Conservation (phyloP, 2,113 vertebrate genomes). For the Rhombomys opimus region DNA sequence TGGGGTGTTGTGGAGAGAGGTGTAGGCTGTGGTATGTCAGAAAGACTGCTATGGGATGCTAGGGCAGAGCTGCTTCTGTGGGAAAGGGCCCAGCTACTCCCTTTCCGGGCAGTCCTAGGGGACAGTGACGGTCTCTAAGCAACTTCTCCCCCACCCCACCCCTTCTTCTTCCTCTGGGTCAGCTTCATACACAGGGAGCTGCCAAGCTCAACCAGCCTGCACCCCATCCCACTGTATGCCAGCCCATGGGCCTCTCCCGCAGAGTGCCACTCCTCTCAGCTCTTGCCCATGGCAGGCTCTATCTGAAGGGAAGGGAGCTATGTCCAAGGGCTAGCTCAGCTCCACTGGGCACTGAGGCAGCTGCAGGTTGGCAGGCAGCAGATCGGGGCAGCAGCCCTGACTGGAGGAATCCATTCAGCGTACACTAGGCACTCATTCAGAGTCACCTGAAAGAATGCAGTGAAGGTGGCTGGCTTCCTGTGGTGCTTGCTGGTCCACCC, state of each 20-base stretch:
- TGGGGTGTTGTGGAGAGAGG: rapidly evolving
- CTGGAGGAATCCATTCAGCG: no score
- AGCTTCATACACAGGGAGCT: neutral
- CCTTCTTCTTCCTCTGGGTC: neutral
- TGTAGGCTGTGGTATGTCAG: neutral
- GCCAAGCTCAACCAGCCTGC: neutral
- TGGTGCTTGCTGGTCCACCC: no score
- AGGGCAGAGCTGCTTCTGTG: neutral
- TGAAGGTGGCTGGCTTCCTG: neutral
- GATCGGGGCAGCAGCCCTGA: neutral
- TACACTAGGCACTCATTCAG: no score
- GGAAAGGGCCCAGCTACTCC: neutral
- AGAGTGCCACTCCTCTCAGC: neutral
- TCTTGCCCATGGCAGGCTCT: neutral
- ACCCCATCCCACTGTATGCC: no score
- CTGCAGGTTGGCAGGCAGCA: neutral
- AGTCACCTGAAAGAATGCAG: neutral
- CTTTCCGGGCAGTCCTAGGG: neutral
- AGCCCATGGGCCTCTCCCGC: neutral
- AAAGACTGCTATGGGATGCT: neutral
- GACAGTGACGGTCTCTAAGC: neutral
- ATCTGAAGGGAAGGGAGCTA: neutral
- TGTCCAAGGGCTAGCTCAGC: neutral
- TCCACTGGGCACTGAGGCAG: neutral
- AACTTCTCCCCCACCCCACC: neutral